Base-by-base conservation (phyloP, 1,140 invertebrate species). In the Calephelis virginiensis region DNA sequence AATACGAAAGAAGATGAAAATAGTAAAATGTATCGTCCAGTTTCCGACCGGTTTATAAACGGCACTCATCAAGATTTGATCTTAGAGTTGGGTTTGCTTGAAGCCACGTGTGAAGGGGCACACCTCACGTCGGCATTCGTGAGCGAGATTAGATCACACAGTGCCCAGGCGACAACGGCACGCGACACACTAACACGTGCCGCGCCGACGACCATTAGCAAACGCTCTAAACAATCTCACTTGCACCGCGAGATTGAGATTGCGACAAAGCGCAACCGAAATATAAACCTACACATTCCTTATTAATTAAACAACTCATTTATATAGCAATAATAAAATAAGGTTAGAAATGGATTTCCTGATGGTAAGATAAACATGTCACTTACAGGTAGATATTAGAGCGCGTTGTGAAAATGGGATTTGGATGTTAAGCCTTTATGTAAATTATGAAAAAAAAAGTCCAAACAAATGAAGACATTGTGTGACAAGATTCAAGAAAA, bases 31-130 rank as follows among this genome's bases (percentile, higher is more conserved):
- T 78, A 82, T 81, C 75, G 79, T 75, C 70, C 71, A 73, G 71
- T 74, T 69, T 64, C 53, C 49, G 69, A 75, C 73, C 67, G 67
- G 64, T 69, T 61, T 69, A 61, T 60, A 70, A 77, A 77, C 71
- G 73, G 78, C 76, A 75, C 73, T 76, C 80, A 82, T 86, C 81
- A 80, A 86, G 86, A 89, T 86, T 77, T 53, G 72, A 84, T 86
- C 84, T 81, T 45, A 53, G 46, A 75, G 75, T 78, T 75, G 69
- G 70, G 75, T 78, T 82, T 76, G 77, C 76, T 68, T 64, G 66
- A 68, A 71, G 84, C 78, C 87, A 87, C 78, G 86, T 89, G 86
- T 90, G 82, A 89, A 84, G 82, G 78, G 78, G 86, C 81, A 83
- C 78, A 78, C 75, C 81, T 80, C 80, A 80, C 79, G 84, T 85